phyloP scores from a whole-genome alignment of 2,888 invertebrate genomes.

The Plebejus argus region DNA sequence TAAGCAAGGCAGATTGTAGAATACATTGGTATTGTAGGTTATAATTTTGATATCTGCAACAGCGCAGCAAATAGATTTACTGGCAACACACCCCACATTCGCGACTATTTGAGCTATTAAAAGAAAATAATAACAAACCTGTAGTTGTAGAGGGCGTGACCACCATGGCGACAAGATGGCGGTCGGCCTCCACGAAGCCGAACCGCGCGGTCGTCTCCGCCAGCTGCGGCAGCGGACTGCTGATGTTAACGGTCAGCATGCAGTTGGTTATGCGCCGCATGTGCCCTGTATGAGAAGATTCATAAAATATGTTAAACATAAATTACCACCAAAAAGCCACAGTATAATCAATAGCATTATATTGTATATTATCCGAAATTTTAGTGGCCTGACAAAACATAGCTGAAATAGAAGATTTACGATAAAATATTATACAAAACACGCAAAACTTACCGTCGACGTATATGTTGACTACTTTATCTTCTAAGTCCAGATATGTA shows the following conservation, averaged over 20 bases:
- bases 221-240: constrained; percentile 86
- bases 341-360: too few species aligned
- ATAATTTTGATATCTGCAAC: neutral
- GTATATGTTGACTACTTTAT: constrained; percentile 84
- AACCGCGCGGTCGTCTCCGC: constrained; percentile 84
- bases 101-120: neutral
- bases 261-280: constrained; percentile 87
- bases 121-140: constrained; percentile 61
- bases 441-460: constrained; percentile 75
- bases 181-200: constrained; percentile 85
- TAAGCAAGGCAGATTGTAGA: neutral
- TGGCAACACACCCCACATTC: too few species aligned
- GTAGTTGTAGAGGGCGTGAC: constrained; percentile 85
- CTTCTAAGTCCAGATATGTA: constrained; percentile 86
- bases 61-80: too few species aligned
- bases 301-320: too few species aligned
- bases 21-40: neutral
- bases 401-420: too few species aligned
- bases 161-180: constrained; percentile 87
- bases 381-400: too few species aligned
- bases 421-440: neutral
- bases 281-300: constrained; percentile 73
- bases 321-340: too few species aligned
- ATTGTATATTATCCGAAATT: too few species aligned
- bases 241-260: constrained; percentile 87